Conservation (phyloP, 1,140 invertebrate species). For the Aphaenogaster ashmeadi region DNA sequence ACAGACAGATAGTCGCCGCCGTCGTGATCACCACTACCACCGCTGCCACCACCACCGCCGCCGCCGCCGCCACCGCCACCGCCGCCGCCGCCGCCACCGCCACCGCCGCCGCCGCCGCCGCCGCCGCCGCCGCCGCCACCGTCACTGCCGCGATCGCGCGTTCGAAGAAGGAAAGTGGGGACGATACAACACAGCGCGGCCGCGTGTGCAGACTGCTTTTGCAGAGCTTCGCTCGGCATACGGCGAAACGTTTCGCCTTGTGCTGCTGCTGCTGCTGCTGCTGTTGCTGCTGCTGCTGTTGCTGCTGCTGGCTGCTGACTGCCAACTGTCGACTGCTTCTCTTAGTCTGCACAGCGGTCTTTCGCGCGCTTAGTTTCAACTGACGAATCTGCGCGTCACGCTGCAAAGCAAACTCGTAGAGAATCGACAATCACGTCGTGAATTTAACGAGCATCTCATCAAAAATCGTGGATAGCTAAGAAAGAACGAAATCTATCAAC, state of each 20-base stretch:
- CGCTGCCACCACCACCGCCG: slow-evolving; percentile 24
- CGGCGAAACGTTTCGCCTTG: slow-evolving; percentile 75
- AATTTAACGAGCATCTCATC: slow-evolving; percentile 14
- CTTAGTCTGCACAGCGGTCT: slow-evolving; percentile 76
- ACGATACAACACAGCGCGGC: slow-evolving; percentile 71
- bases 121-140: slow-evolving; percentile 35
- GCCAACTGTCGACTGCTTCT: slow-evolving; percentile 66
- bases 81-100: slow-evolving; percentile 26
- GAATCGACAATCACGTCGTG: slow-evolving; percentile 25
- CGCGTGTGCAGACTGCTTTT: slow-evolving; percentile 75
- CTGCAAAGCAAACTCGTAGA: slow-evolving; percentile 44
- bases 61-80: slow-evolving; percentile 21
- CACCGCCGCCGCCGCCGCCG: slow-evolving; percentile 23
- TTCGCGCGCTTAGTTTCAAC: slow-evolving; percentile 75
- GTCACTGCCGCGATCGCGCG: slow-evolving; percentile 67
- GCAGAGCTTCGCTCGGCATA: slow-evolving; percentile 77
- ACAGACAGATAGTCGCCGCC: slow-evolving; percentile 66
- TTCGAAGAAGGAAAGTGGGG: slow-evolving; percentile 75
- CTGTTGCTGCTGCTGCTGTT: slow-evolving; percentile 63
- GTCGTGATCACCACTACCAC: slow-evolving; percentile 21
- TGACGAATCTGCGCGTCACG: slow-evolving; percentile 65
- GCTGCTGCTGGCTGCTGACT: slow-evolving; percentile 62
- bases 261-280: slow-evolving; percentile 71
- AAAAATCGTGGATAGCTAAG: slow-evolving; percentile 17
- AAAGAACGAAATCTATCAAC: slow-evolving; percentile 30